These are phyloP conservation scores for Morus bassanus DNA, from an alignment of 2,797 vertebrate genomes.

Conservation along the genomic window DNA sequence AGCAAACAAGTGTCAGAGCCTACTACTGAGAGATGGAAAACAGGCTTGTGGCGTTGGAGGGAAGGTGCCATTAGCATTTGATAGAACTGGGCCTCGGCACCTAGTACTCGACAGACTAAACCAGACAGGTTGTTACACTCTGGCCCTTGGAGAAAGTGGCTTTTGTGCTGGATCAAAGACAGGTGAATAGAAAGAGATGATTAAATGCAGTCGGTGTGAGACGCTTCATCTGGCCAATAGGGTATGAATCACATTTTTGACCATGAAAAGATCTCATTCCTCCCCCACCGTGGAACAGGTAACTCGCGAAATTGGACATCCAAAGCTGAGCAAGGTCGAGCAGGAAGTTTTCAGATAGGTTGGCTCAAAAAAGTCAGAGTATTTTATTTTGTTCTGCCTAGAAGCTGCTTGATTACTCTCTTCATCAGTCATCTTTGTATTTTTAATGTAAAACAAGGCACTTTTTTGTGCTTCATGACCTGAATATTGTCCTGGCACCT, in stretches of 20 bases:
- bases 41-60: not conserved
- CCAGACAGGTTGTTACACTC: fast-evolving
- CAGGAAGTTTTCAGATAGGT: not conserved
- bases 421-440: not conserved
- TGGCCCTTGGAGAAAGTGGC: too few species aligned
- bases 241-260: not conserved
- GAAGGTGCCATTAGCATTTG: fast-evolving
- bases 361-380: not conserved
- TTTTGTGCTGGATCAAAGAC: not conserved
- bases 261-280: not conserved
- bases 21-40: not conserved
- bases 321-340: not conserved
- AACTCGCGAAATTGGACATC: not conserved
- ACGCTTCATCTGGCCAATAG: not conserved
- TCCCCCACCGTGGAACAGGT: not conserved
- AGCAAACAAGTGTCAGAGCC: fast-evolving
- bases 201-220: fast-evolving
- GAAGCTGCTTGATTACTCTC: not conserved
- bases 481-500: not conserved
- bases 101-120: fast-evolving
- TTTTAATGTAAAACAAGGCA: not conserved
- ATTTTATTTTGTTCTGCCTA: not conserved
- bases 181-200: not conserved
- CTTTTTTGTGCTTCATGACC: not conserved
- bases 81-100: not conserved